Evolutionary conservation across 1,140 invertebrate genomes (phyloP), one percentile per base, ranked within the genome.

Genomic region (Heliconius congener): DNA sequence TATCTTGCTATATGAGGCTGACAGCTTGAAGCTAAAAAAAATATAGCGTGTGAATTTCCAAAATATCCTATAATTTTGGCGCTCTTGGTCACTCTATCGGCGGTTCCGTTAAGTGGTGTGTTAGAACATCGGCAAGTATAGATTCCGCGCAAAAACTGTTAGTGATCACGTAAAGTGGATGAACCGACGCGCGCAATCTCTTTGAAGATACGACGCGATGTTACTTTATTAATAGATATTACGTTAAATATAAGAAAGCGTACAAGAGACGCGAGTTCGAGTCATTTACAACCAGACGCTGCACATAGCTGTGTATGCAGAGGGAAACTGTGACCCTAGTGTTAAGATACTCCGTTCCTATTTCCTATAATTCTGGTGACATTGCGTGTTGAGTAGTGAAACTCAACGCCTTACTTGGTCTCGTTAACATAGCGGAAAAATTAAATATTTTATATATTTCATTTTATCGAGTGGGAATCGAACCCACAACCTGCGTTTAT

Each of bases 131-230:
- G 42, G 60, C 73, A 34, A 74, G 73, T 42, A 52, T 70, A 71
- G 46, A 79, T 79, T 75, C 60, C 74, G 34, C 34, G 50, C 73
- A 79, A 79, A 79, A 79, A 79, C 73, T 46, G n/a, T 37, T n/a
- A 71, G 57, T 42, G 18, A 75, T 79, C 52, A 50, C 73, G 50
- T 60, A 71, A 52, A 52, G 30, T 57, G 34, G n/a, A 52, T 74
- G 52, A 39, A 23, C 60, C 3, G 19, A 37, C 23, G 74, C 23
- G 13, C 60, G 66, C 74, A 1, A 66, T 66, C 11, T 66, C 60
- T 66, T 66, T 66, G 60, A 66, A 30, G 60, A 66, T 27, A 66
- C 60, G 57, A 23, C 9, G 9, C 27, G 60, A 23, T 8, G 9
- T 11, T 66, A 42, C 9, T 39, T 76, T 50, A 34, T 70, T 19